These are phyloP conservation scores for Endomychus coccineus DNA, from an alignment of 2,888 invertebrate species.

Conservation along the genomic window DNA sequence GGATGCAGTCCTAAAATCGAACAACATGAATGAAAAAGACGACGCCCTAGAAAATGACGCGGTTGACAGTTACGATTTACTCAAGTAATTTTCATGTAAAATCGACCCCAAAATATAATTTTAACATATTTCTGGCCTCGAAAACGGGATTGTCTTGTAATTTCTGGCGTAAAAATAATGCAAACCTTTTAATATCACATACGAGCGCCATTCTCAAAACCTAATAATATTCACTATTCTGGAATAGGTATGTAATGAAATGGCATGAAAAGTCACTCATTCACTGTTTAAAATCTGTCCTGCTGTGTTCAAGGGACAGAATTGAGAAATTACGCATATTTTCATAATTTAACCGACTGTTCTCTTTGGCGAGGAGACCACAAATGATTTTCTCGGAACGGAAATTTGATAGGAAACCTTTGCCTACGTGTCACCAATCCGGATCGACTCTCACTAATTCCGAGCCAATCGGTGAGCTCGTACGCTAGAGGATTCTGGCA, in stretches of 20 bases:
- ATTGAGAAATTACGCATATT: slow-evolving; percentile 42
- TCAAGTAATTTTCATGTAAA: slow-evolving; percentile 7
- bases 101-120: slow-evolving; percentile 31
- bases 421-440: slow-evolving; percentile 10
- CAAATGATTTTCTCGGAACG: slow-evolving; percentile 38
- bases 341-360: slow-evolving; percentile 42
- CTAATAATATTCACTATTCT: slow-evolving; percentile 44
- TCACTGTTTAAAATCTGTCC: slow-evolving; percentile 44
- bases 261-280: slow-evolving; percentile 44
- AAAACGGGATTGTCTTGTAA: slow-evolving; percentile 32
- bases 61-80: slow-evolving; percentile 8
- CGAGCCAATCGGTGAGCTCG: slow-evolving; percentile 9
- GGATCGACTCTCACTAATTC: slow-evolving; percentile 2
- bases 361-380: slow-evolving; percentile 46
- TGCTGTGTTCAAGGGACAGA: slow-evolving; percentile 42
- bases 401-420: slow-evolving; percentile 10
- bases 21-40: no score
- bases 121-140: slow-evolving; percentile 40
- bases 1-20: no score
- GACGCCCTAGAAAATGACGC: slow-evolving; percentile 17
- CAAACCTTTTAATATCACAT: slow-evolving; percentile 46
- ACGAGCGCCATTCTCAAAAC: slow-evolving; percentile 44
- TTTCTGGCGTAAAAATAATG: slow-evolving; percentile 43
- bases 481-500: background rate
- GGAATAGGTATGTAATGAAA: slow-evolving; percentile 38